Evolutionary conservation across 2,888 invertebrate species (phyloP), one percentile per base, ranked within the genome.

Genomic region (Clistopyga incitator): DNA sequence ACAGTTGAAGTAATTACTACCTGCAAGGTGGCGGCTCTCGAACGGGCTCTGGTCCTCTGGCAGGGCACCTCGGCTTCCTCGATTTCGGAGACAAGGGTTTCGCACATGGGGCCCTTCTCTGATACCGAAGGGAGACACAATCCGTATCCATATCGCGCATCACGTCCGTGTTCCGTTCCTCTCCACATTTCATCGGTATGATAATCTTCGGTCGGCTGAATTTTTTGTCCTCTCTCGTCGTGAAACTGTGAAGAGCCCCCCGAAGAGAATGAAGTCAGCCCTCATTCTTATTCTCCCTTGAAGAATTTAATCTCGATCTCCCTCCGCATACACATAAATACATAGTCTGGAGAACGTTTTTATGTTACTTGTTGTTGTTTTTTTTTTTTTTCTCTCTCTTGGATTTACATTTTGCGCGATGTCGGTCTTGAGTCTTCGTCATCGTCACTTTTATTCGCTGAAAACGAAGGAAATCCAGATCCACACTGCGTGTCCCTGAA

Each of bases 1-100:
- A 10, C 1, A 34, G 29, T 34, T 34, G 11, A 64, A 38, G 3
- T 2, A 38, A 38, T 71, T 47, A 42, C 72, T 78, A 83, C 86
- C 80, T 86, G 87, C 87, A 87, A 0, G 87, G 87, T 23, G 87
- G 85, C 20, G 50, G 80, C 38, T 72, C 70, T 13, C 13, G 15
- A 25, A 81, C 64, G 29, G 70, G 25, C 75, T 82, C 84, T 52
- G 86, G 82, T 56, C 56, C 81, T 56, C 52, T 56, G 10, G 87
- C 85, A 6, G 85, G 86, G 56, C 86, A 86, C 54, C 70, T 77
- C 0, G 78, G 74, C n/a, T 38, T 74, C 38, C 25, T 71, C 15
- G 56, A 25, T 45, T 42, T 75, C 13, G 77, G 68, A 8, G 78
- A 72, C 45, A 84, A 56, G 15, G 77, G 77, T 74, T 82, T 85